Evolutionary conservation across 2,888 invertebrate species (phyloP).

Genomic region (Spodoptera exigua): DNA sequence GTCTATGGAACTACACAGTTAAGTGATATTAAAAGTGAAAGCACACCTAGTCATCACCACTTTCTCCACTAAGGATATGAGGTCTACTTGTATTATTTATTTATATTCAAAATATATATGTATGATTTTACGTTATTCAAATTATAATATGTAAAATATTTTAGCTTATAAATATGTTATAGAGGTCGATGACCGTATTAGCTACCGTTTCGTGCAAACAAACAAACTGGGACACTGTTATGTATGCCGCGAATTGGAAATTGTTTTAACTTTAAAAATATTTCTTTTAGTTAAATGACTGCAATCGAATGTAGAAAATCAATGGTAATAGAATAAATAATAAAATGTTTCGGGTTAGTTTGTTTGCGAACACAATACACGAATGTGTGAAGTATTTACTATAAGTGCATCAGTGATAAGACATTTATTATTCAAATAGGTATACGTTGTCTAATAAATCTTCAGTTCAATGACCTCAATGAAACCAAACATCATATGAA

Average conservation of each 20-base stretch:
- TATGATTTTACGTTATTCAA: slow-evolving; percentile 20
- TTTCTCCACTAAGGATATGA: slow-evolving; percentile 48
- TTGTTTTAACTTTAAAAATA: slow-evolving; percentile 25
- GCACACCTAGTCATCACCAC: slow-evolving; percentile 29
- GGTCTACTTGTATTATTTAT: slow-evolving; percentile 26
- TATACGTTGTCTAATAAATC: slow-evolving; percentile 2
- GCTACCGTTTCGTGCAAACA: slow-evolving; percentile 77
- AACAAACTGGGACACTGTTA: slow-evolving; percentile 68
- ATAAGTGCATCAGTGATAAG: neutral
- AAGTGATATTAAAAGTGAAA: slow-evolving; percentile 42
- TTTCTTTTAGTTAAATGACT: slow-evolving; percentile 10
- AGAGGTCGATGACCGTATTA: slow-evolving; percentile 69
- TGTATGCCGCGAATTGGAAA: slow-evolving; percentile 63
- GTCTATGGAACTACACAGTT: slow-evolving; percentile 14
- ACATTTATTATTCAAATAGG: slow-evolving; percentile 1
- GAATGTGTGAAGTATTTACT: slow-evolving; percentile 3
- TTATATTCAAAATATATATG: slow-evolving; percentile 13
- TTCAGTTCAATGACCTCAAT: slow-evolving; percentile 4
- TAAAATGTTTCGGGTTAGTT: slow-evolving; percentile 14
- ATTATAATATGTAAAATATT: slow-evolving; percentile 43
- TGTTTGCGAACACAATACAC: slow-evolving; percentile 21
- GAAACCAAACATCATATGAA: neutral
- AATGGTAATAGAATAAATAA: neutral
- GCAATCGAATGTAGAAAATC: slow-evolving; percentile 5
- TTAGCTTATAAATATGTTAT: slow-evolving; percentile 53